A percentile compares a stretch with the other conserved stretches of the same genome.
Evolutionary conservation across 1,140 invertebrate species (phyloP).

Genomic region (Nilaparvata lugens): DNA sequence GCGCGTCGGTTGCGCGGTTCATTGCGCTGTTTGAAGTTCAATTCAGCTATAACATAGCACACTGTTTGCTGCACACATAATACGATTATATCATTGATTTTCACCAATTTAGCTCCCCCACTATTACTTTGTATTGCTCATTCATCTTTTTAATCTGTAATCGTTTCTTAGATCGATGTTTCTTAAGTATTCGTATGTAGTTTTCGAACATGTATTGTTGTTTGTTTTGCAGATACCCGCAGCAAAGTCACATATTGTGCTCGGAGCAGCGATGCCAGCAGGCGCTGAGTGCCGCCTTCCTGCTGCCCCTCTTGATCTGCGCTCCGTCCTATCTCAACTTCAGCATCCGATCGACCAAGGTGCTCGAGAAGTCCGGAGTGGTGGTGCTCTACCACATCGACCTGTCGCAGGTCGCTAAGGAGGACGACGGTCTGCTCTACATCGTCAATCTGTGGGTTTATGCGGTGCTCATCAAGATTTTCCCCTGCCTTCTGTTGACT

Average conservation of each 20-base stretch:
- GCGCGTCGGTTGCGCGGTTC: too few species aligned
- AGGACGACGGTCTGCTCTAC: slow-evolving; percentile 46
- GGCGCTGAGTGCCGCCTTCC: slow-evolving; percentile 61
- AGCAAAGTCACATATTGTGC: slow-evolving; percentile 48
- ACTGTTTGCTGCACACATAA: too few species aligned
- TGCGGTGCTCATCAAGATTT: slow-evolving; percentile 69
- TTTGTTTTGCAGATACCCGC: slow-evolving; percentile 46
- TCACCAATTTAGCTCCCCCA: too few species aligned
- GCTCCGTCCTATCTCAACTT: slow-evolving; percentile 67
- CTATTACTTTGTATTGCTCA: too few species aligned
- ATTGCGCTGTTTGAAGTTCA: too few species aligned
- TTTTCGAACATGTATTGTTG: too few species aligned
- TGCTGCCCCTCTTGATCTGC: slow-evolving; percentile 65
- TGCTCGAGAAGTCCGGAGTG: slow-evolving; percentile 36
- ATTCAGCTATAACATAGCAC: too few species aligned
- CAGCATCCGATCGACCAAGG: slow-evolving; percentile 41
- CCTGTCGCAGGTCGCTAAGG: slow-evolving; percentile 44
- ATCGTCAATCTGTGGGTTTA: slow-evolving; percentile 82
- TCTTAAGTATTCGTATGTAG: too few species aligned
- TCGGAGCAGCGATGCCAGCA: slow-evolving; percentile 57
- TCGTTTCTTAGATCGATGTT: too few species aligned
- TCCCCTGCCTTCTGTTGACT: slow-evolving; percentile 76
- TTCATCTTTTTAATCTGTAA: background rate
- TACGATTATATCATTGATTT: too few species aligned
- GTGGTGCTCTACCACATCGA: slow-evolving; percentile 54